Conservation (phyloP, 2,113 vertebrate genomes). For the Catharus fuscescens region DNA sequence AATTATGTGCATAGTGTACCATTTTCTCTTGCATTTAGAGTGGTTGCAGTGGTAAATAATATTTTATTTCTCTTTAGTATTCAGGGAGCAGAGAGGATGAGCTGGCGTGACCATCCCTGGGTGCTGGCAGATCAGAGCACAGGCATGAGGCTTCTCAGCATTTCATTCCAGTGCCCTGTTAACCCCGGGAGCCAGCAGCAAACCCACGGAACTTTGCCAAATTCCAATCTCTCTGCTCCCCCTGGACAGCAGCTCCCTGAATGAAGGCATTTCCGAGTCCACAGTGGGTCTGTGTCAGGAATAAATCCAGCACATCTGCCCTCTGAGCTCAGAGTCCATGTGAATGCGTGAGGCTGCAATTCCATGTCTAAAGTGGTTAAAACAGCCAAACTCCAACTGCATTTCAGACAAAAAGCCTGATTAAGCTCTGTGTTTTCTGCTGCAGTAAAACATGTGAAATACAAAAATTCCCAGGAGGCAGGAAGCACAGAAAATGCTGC, state of each 20-base stretch:
- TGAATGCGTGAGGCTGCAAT: neutral
- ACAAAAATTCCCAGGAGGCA: constrained; percentile 26
- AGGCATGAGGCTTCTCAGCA: neutral
- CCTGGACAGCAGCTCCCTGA: neutral
- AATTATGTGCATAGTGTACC: neutral
- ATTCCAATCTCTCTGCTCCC: neutral
- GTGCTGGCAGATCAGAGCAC: neutral
- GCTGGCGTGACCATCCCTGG: rapidly evolving
- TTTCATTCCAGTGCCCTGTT: neutral
- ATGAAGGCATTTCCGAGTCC: neutral
- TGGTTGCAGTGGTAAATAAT: neutral
- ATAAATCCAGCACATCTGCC: neutral
- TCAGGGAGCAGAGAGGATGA: neutral
- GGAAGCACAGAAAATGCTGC: neutral
- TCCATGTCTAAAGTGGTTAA: neutral
- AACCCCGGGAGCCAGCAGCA: neutral
- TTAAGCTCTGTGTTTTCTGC: neutral
- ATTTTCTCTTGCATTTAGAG: neutral
- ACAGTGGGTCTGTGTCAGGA: neutral
- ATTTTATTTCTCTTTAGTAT: constrained; percentile 1
- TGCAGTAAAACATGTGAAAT: constrained; percentile 22
- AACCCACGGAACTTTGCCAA: neutral
- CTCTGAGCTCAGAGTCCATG: neutral
- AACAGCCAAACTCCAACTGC: neutral
- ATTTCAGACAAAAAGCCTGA: constrained; percentile 23